Conservation (phyloP, 2,888 invertebrate genomes). For the Yponomeuta sedellus region DNA sequence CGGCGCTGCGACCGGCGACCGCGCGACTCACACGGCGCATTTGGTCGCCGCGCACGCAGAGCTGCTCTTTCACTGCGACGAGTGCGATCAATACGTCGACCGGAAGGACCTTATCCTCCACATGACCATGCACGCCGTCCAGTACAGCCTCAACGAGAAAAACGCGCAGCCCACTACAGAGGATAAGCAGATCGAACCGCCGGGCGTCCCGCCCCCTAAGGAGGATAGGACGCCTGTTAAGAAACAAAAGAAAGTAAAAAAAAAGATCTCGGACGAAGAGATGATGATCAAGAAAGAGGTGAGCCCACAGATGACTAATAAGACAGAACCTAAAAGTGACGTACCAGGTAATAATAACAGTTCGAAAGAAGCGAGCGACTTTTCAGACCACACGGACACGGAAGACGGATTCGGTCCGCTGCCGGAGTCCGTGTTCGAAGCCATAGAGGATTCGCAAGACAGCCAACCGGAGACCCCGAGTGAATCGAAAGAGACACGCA, state of each 20-base stretch:
- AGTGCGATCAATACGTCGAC: slow-evolving; percentile 51
- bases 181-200: not conserved
- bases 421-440: slow-evolving; percentile 49
- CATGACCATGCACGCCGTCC: slow-evolving; percentile 47
- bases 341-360: not conserved
- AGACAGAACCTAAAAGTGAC: not conserved
- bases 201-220: not conserved
- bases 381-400: slow-evolving; percentile 45
- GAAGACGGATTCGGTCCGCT: slow-evolving; percentile 41
- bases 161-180: not conserved
- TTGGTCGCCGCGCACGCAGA: slow-evolving; percentile 41
- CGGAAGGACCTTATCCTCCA: slow-evolving; percentile 47
- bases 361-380: slow-evolving; percentile 26
- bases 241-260: not conserved
- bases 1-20: slow-evolving; percentile 21
- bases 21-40: slow-evolving; percentile 35
- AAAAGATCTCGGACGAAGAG: not conserved
- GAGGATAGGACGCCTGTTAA: not conserved
- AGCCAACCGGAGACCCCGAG: slow-evolving; percentile 15
- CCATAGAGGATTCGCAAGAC: slow-evolving; percentile 50
- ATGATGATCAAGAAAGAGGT: not conserved
- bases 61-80: slow-evolving; percentile 55
- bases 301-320: not conserved
- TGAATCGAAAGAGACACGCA: not conserved
- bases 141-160: not conserved